Evolutionary conservation across 2,888 invertebrate species (phyloP), one percentile per base, ranked within the genome.

Genomic region (Pseudococcus viburni): DNA sequence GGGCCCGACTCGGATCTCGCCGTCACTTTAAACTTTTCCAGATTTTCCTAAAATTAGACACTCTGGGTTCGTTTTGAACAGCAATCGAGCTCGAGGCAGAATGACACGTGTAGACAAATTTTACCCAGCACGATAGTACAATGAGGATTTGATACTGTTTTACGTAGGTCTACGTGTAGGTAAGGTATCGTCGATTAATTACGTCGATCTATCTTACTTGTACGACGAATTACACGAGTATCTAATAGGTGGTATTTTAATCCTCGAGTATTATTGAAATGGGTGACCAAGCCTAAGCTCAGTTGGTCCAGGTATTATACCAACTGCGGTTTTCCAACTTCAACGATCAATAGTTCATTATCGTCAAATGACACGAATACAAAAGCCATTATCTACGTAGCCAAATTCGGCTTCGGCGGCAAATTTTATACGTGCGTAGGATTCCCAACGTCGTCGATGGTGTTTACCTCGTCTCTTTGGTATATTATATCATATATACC

Each of bases 301-400:
- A 73, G 68, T 33, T 26, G 68, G 68, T 73, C 26, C 68, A 73
- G 26, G 68, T 73, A 73, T 73, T 73, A 22, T 33, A 73, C 68
- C 59, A 8, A 59, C 19, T 15, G 12, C 68, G 26, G 12, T 33
- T 33, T 73, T 33, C 8, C 68, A 73, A 73, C 12, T 73, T 33
- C 68, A 73, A 73, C 68, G 68, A 73, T 73, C 68, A 73, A 73
- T 73, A 73, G 68, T 73, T 73, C 68, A 73, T 73, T 73, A 73
- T 73, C 68, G 68, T 73, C 68, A 33, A 33, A 73, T 73, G 68
- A 73, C 68, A 73, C 68, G 68, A 73, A 73, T 73, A 73, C 68
- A 73, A 73, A 73, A 73, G 68, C 68, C 26, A 73, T 73, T 73
- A 73, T 73, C 68, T 73, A 33, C 12, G 15, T 73, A 2, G 68